phyloP scores from a whole-genome alignment of 2,113 vertebrate species.

The Psephotus haematonotus region DNA sequence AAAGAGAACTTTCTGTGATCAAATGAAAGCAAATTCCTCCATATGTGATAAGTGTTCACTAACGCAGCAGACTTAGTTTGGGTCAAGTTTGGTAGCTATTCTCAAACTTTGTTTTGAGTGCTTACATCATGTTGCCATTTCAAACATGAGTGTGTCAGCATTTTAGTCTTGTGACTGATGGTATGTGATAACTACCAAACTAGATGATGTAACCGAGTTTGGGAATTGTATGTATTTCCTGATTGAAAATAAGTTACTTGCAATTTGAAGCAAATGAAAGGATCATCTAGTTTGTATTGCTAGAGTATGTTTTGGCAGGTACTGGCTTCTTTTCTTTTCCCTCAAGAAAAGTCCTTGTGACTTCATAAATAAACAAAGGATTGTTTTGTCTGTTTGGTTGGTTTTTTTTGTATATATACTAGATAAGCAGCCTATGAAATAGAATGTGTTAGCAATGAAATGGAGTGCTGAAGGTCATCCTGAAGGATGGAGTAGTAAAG shows the following conservation, averaged over 20 bases:
- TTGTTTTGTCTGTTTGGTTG: background rate
- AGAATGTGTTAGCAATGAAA: constrained; percentile 3
- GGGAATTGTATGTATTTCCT: background rate
- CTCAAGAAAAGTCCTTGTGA: constrained; percentile 14
- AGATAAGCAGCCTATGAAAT: constrained; percentile 20
- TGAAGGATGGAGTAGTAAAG: background rate
- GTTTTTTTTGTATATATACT: background rate
- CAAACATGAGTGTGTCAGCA: constrained; percentile 1
- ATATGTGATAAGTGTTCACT: background rate
- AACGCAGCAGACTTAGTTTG: background rate
- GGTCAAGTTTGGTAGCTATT: background rate
- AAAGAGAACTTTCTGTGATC: background rate
- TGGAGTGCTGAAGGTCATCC: constrained; percentile 19
- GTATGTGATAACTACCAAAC: background rate
- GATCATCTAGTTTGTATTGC: constrained; percentile 32
- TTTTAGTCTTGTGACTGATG: background rate
- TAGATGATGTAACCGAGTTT: constrained; percentile 41
- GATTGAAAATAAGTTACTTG: constrained; percentile 9
- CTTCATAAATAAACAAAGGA: constrained; percentile 18
- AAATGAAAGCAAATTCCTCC: background rate
- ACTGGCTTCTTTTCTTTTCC: background rate
- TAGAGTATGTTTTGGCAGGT: constrained; percentile 13
- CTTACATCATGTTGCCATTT: constrained; percentile 40
- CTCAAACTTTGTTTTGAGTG: background rate
- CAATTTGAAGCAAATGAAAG: constrained; percentile 1